Evolutionary conservation across 2,888 invertebrate genomes (phyloP).

Genomic region (Diloba caeruleocephala): DNA sequence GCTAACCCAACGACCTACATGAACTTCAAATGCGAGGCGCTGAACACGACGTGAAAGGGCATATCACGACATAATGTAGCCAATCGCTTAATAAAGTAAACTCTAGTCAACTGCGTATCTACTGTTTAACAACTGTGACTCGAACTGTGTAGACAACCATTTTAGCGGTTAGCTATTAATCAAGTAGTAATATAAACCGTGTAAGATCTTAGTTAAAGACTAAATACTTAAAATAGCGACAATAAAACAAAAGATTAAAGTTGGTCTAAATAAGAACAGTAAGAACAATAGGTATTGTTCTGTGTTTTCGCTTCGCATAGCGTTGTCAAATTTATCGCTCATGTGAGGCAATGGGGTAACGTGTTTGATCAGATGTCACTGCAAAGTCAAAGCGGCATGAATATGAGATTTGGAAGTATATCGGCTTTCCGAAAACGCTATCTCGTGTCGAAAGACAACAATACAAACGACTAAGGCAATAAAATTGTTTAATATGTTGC

Average conservation of each 20-base stretch:
- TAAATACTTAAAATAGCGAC: too few relatives aligned
- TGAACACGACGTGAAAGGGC: neutral
- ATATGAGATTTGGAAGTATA: slow-evolving; percentile 46
- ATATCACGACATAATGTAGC: neutral
- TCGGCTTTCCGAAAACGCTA: slow-evolving; percentile 33
- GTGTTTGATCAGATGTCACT: slow-evolving; percentile 32
- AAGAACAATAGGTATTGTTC: too few relatives aligned
- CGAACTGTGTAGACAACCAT: too few relatives aligned
- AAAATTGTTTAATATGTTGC: slow-evolving; percentile 19
- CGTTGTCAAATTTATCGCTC: neutral
- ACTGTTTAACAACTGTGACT: too few relatives aligned
- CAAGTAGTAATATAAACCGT: too few relatives aligned
- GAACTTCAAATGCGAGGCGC: neutral
- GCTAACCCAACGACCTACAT: neutral
- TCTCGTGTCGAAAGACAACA: slow-evolving; percentile 13
- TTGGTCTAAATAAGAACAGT: too few relatives aligned
- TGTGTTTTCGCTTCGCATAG: neutral
- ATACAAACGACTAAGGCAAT: slow-evolving; percentile 11
- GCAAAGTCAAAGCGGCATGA: slow-evolving; percentile 39
- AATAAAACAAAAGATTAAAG: too few relatives aligned
- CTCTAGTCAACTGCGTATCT: too few relatives aligned
- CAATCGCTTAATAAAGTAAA: too few relatives aligned
- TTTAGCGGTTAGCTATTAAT: too few relatives aligned
- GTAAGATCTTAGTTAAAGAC: too few relatives aligned
- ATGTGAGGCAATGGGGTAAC: slow-evolving; percentile 2